A percentile compares a stretch with the other conserved stretches of the same genome.
These are phyloP conservation scores for Ptychodera flava DNA, from an alignment of 35 echinoderm and acorn worm genomes.

Conservation along the genomic window DNA sequence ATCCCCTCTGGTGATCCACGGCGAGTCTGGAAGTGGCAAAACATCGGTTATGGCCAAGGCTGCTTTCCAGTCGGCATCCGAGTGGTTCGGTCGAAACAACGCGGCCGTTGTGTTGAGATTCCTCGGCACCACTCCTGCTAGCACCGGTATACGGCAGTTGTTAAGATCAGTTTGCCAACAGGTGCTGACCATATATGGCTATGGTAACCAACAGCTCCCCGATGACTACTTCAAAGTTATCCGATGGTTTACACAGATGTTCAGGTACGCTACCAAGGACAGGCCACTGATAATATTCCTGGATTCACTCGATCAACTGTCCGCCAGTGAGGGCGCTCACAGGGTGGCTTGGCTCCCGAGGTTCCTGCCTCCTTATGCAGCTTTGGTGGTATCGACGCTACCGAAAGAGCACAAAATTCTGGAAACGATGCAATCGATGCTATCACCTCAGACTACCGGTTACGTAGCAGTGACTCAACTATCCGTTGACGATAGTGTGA, in stretches of 20 bases:
- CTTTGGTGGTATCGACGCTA: neutral
- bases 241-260: neutral
- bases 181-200: neutral
- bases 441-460: neutral
- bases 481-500: neutral
- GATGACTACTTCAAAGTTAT: neutral
- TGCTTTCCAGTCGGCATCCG: neutral
- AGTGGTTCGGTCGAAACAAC: constrained; percentile 4
- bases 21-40: constrained; percentile 31
- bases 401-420: neutral
- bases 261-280: neutral
- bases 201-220: neutral
- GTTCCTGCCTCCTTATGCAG: neutral
- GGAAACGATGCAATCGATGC: neutral
- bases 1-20: constrained; percentile 15
- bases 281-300: neutral
- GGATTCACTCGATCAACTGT: neutral
- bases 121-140: neutral
- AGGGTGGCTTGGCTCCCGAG: neutral
- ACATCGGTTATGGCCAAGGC: constrained; percentile 36
- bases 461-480: neutral
- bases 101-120: constrained; percentile 1
- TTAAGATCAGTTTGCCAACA: neutral
- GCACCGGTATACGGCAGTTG: neutral
- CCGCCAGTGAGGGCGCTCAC: neutral